Evolutionary conservation across 2,113 vertebrate species (phyloP).

Genomic region (Recurvirostra avosetta): DNA sequence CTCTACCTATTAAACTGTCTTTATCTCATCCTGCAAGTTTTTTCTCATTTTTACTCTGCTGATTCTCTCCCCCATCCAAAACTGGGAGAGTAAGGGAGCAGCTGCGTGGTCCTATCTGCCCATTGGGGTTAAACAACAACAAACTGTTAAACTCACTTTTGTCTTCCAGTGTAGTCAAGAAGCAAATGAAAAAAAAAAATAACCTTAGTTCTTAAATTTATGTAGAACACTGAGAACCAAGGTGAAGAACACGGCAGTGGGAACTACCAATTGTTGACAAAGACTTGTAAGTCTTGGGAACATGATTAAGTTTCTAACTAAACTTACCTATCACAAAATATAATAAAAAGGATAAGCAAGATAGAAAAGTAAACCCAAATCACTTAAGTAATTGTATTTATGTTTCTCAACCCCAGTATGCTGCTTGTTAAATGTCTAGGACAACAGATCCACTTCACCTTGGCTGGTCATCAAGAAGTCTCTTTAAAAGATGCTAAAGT

Average conservation of each 20-base stretch:
- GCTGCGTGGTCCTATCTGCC: not conserved
- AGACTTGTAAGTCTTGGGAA: rapidly evolving
- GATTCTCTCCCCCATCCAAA: not conserved
- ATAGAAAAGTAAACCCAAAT: not conserved
- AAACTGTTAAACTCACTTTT: not conserved
- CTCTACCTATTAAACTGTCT: not conserved
- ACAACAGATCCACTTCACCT: not conserved
- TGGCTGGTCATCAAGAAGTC: not conserved
- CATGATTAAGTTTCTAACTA: not conserved
- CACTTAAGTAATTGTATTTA: not conserved
- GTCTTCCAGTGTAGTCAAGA: not conserved
- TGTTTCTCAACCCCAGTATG: not conserved
- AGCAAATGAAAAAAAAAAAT: not conserved
- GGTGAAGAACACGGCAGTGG: not conserved
- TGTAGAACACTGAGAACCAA: not conserved
- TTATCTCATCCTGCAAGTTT: not conserved
- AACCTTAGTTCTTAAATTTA: not conserved
- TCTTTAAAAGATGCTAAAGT: not conserved
- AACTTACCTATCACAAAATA: not conserved
- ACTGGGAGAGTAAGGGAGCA: not conserved
- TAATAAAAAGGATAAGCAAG: not conserved
- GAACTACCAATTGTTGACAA: not conserved
- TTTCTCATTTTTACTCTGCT: not conserved
- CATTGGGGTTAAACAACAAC: not conserved
- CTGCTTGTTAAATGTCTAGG: not conserved